Evolutionary conservation across 1,140 invertebrate species (phyloP), one percentile per base, ranked within the genome.

Genomic region (Psix sp.): DNA sequence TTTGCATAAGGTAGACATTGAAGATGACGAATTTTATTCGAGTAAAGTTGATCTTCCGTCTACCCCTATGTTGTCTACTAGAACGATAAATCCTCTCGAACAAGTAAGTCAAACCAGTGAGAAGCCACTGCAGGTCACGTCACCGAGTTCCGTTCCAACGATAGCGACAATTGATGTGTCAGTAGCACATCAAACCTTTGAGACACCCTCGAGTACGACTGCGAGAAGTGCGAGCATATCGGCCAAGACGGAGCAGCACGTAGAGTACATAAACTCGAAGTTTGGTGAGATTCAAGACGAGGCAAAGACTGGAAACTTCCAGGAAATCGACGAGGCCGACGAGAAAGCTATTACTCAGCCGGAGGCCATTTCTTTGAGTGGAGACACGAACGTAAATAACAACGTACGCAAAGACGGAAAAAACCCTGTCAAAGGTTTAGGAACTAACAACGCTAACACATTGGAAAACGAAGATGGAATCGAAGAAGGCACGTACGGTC

Each of bases 301-400:
- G n/a, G 68, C 15, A 0, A 52, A 68, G 13, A 72, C 59, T 10
- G 43, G 11, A 2, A 59, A 51, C 20, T 43, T 62, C 18, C 66
- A 59, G 4, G 68, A 80, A 54, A 70, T 74, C 6, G 70, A 74
- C 5, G 59, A 67, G 4, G 26, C 21, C 31, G 60, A 68, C 0
- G 60, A 66, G 5, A 67, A 68, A n/a, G 16, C 54, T 0, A 35
- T 36, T 5, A 60, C 75, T 16, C 43, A 31, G 26, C 24, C 43
- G 7, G 57, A 70, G 16, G 13, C 46, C 4, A 72, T 83, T 10
- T 85, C 84, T 5, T 52, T 85, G 11, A 74, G 77, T 9, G 82
- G 82, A 3, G 84, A 85, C 36, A 85, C 83, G 0, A 73, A 79
- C 33, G 82, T 85, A 0, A 85, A 85, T 46, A 80, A 82, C 31